Base-by-base conservation (phyloP, 2,797 vertebrate genomes). In the Clarias platycephalus region DNA sequence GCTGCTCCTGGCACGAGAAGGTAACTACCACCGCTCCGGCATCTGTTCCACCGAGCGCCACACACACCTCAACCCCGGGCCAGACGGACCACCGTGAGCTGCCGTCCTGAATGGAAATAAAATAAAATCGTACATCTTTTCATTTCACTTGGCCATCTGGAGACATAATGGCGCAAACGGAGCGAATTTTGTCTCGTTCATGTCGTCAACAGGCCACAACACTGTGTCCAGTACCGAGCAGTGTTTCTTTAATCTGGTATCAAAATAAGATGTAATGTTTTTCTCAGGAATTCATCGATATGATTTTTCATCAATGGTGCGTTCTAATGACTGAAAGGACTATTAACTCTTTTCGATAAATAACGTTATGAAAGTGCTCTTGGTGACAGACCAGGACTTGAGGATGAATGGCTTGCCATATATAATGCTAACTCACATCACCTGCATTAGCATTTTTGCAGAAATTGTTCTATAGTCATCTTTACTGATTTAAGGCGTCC, bases 21-120 rank as follows among this genome's bases (percentile, higher is more conserved):
- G 80, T 82, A 66, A 71, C 84, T 87, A 86, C 86, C 82, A 86
- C 84, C 71, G 87, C 53, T 74, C 68, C 83, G 84, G 88, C 87
- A 90, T 88, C 88, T 89, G 88, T 84, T 88, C 88, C 84, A 79
- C 70, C 60, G 55, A 77, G 80, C 86, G 81, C 84, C 82, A 85
- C 85, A 80, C 84, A 64, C 74, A 84, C 77, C 18, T 78, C 74
- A 87, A 87, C 64, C 84, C 62, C 58, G 7, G 78, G 37, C 75
- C 86, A 82, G 86, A 90, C 83, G 81, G 68, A 85, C 83, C 82
- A 78, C 87, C 75, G 76, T 72, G 85, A 80, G 70, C 78, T 75
- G 55, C 67, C 68, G 72, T 83, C 81, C 86, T 86, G 83, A 86
- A 72, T 62, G 72, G 72, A 81, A 87, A 86, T 76, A 24, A 78